These are phyloP conservation scores for Tauraco hartlaubi DNA, from an alignment of 2,797 vertebrate species.

Conservation along the genomic window DNA sequence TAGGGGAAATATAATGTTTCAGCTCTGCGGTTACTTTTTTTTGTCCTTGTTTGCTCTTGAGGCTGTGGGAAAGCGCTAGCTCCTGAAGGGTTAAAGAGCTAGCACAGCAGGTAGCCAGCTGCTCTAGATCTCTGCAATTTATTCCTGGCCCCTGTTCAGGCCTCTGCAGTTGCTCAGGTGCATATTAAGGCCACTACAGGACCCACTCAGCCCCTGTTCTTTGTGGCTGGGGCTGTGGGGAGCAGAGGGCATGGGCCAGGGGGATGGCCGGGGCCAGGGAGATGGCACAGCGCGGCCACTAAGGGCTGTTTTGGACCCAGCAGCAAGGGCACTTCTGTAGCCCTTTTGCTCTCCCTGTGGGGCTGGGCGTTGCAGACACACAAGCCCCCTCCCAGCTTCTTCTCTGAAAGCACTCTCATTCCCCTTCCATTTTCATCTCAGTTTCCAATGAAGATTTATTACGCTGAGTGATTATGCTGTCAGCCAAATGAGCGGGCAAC, in stretches of 20 bases:
- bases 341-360: neutral
- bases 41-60: conserved; percentile 10
- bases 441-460: conserved; percentile 63
- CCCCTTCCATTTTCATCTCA: conserved; percentile 27
- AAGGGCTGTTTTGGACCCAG: neutral
- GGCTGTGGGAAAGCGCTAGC: neutral
- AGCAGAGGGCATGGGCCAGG: neutral
- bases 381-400: neutral
- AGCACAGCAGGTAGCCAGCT: conserved; percentile 38
- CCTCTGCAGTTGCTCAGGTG: neutral
- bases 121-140: conserved; percentile 20
- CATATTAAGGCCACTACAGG: neutral
- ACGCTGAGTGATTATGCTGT: neutral
- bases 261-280: rapidly evolving
- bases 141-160: neutral
- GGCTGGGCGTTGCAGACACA: neutral
- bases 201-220: neutral
- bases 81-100: conserved; percentile 45
- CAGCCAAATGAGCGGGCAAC: conserved; percentile 32
- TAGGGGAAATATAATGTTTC: conserved; percentile 54
- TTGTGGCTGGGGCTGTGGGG: rapidly evolving
- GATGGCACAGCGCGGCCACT: neutral
- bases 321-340: neutral
- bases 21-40: neutral
- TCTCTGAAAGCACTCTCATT: neutral